Evolutionary conservation across 2,113 vertebrate genomes (phyloP), one percentile per base, ranked within the genome.

Genomic region (Cyprinodon brontotheroides): DNA sequence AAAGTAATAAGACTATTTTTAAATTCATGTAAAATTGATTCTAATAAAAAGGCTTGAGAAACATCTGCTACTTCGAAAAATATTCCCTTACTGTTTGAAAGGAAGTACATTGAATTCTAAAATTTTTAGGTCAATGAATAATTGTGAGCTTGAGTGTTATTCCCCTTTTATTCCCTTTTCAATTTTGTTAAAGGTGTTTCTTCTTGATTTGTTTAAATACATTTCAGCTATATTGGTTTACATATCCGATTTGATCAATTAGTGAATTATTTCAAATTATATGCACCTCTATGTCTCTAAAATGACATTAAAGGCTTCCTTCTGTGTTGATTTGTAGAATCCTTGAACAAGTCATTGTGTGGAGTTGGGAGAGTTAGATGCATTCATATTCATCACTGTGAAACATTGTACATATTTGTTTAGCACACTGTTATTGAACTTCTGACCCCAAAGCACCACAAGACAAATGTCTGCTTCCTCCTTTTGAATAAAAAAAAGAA

Each of bases 381-480:
- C 20, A 38, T 50, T 12, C 20, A 8, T 6, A 53, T 68, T 57
- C 48, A 68, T 12, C 20, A n/a, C 43, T 7, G 43, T 47, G 11
- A 48, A 53, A 48, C 15, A 48, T 4, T 65, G 13, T 3, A 14
- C 43, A 53, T n/a, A 20, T 20, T 41, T 59, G 50, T 61, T 61
- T 36, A 66, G 66, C 48, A 61, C 41, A 53, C 65, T 64, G 74
- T 78, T 47, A 63, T 38, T 53, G 50, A 75, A 70, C 43, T 29
- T 14, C 40, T 3, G 41, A 70, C 53, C 37, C 68, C 45, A 68
- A 77, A n/a, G 8, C 43, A 68, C 45, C 40, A 38, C 22, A 22
- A 61, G 62, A 79, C 60, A 69, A 72, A 77, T 81, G 50, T 82
- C 67, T 50, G 1, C 0, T 11, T 45, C 74, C 41, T 67, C 4